Percentiles rank a stretch among this genome's conserved stretches.
phyloP scores from a whole-genome alignment of 2,888 invertebrate species.

The Chesias legatella region DNA sequence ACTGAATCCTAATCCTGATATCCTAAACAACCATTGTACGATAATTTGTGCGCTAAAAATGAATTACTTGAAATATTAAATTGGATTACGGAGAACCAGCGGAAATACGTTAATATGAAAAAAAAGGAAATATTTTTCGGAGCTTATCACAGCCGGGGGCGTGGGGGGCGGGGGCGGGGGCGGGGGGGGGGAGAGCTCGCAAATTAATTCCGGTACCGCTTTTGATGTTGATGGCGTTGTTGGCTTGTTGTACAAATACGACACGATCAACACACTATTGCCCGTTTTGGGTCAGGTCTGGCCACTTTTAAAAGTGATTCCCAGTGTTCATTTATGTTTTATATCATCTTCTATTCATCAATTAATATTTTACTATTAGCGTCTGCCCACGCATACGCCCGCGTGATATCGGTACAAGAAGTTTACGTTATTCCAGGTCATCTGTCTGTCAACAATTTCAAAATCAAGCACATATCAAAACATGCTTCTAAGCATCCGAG shows the following conservation, averaged over 20 bases:
- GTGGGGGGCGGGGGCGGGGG: constrained; percentile 32
- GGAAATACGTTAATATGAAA: constrained; percentile 37
- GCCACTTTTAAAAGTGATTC: too few relatives aligned
- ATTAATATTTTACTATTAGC: too few relatives aligned
- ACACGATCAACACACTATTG: constrained; percentile 29
- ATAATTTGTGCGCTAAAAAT: constrained; percentile 2
- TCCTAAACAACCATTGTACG: neutral
- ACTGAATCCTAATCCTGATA: too few relatives aligned
- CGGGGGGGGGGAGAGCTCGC: constrained; percentile 57
- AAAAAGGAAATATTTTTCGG: constrained; percentile 50
- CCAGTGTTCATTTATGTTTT: too few relatives aligned
- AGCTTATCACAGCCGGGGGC: constrained; percentile 45
- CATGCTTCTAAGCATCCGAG: too few relatives aligned
- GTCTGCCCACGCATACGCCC: too few relatives aligned
- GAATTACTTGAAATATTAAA: constrained; percentile 27
- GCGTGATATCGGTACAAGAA: too few relatives aligned
- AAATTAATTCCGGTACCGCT: constrained; percentile 68
- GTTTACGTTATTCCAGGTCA: too few relatives aligned
- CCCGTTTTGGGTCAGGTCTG: constrained; percentile 2
- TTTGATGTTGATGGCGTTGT: constrained; percentile 70
- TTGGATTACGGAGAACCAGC: constrained; percentile 27
- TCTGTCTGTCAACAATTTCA: too few relatives aligned
- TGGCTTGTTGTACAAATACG: constrained; percentile 65
- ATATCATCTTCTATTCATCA: too few relatives aligned
- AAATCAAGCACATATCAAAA: too few relatives aligned